Base-by-base conservation (phyloP, 2,113 vertebrate species). In the Setophaga kirtlandii region DNA sequence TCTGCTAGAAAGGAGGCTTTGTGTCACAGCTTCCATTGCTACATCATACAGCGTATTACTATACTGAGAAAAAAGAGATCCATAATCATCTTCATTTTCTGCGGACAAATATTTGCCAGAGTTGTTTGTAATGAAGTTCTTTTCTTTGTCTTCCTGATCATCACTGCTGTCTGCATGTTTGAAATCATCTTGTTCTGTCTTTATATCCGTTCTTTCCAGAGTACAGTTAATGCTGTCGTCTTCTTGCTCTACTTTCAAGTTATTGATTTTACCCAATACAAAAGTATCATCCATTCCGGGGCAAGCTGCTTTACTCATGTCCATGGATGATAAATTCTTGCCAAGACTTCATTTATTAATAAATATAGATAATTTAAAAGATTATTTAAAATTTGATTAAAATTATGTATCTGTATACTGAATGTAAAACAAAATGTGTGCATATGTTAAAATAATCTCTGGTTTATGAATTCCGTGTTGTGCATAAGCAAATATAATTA, bases 21-120 rank as follows among this genome's bases (percentile, higher is more conserved):
- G 99, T 20, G 99, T 98, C 97, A 99, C 99, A 23, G 99, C 99
- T 93, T 99, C 99, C 99, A 99, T 99, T 83, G 99, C 99, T 82
- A 99, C 99, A 77, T 99, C 99, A 58, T 99, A 99, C 88, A 99
- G 98, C 3, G 99, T 99, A 97, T 99, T 99, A 70, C 98, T 98
- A 92, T 99, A 99, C 85, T 98, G 99, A 35, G 98, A 99, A 95
- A 99, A 98, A 63, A 99, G 97, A 83, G 98, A 98, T 73, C 98
- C 98, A 60, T 98, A 99, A 62, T 99, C 99, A 10, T 99, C 99
- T 56, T 99, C 99, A 7, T 96, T 97, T 84, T 99, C 98, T 64
- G 97, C 92, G n/a, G 98, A 98, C 69, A 98, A 87, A 70, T 98
- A 98, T 83, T 97, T 98, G 64, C 98, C 98, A 13, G 98, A 55